Evolutionary conservation across 2,797 vertebrate species (phyloP).

Genomic region (Mormyrus proboscirostris): DNA sequence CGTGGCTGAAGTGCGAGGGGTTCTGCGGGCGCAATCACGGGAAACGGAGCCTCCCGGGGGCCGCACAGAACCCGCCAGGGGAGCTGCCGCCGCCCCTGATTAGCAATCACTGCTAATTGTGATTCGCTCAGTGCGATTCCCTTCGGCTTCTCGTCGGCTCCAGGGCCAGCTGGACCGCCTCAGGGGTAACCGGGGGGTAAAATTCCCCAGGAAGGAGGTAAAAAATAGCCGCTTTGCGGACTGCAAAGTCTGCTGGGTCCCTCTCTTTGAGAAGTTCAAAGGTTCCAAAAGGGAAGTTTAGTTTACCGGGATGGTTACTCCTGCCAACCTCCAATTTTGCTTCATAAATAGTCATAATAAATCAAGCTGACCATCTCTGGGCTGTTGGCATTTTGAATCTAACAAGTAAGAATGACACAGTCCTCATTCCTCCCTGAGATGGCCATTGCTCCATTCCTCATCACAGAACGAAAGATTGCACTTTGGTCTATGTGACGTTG

Average conservation of each 20-base stretch:
- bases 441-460: neutral
- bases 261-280: neutral
- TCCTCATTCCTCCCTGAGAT: neutral
- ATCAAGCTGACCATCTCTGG: neutral
- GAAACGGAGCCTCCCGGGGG: slow-evolving; percentile 21
- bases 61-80: neutral
- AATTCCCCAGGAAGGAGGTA: neutral
- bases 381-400: neutral
- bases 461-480: neutral
- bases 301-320: neutral
- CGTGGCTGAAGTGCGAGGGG: neutral
- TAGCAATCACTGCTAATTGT: slow-evolving; percentile 51
- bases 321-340: neutral
- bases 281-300: neutral
- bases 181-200: neutral
- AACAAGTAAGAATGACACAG: neutral
- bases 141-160: slow-evolving; percentile 4
- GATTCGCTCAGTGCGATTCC: slow-evolving; percentile 36
- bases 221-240: neutral
- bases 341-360: slow-evolving; percentile 5
- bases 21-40: slow-evolving; percentile 18
- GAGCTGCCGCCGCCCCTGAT: slow-evolving; percentile 11
- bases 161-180: neutral
- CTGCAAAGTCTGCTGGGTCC: neutral
- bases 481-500: neutral